Evolutionary conservation across 2,113 vertebrate genomes (phyloP), one percentile per base, ranked within the genome.

Genomic region (Corythoichthys intestinalis): DNA sequence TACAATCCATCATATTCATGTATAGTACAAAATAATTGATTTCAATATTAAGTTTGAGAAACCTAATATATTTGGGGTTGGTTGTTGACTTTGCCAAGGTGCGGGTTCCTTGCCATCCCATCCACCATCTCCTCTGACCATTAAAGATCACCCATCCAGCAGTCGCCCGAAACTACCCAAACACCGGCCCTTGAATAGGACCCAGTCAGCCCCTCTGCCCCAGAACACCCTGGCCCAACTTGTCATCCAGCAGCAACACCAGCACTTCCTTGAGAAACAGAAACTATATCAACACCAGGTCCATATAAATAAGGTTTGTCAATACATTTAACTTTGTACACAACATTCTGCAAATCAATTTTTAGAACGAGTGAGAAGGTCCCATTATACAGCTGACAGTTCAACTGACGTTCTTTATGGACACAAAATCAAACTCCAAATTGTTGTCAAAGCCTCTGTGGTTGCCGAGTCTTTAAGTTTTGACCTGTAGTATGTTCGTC

Each of bases 201-300:
- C 97, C 64, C 96, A 99, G 88, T 98, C 96, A 11, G 96, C 96
- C 20, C 97, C 96, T 37, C 92, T 98, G 88, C 97, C 96, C 73
- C 97, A 98, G 89, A 96, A 94, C 83, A 95, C 96, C 0, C 89
- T 99, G 90, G 97, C 97, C 65, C 97, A 99, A 83, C 92, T 99
- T 64, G 96, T 99, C 79, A 97, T 98, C 83, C 97, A 98, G 86
- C 96, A 99, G 85, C 97, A 99, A 61, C 97, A 99, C 88, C 97
- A 98, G 88, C 95, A 98, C 46, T 98, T 98, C 90, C 85, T 98
- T 89, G 96, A 98, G 90, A 96, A 96, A 73, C 97, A 98, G 90
- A 99, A 97, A 88, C 94, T 95, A 69, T 99, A 98, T 87, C 96
- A 98, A 89, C 96, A 98, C 82, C 95, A 98, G 89, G 85, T 98